Base-by-base conservation (phyloP, 2,888 invertebrate species). In the Perithous albicinctus region DNA sequence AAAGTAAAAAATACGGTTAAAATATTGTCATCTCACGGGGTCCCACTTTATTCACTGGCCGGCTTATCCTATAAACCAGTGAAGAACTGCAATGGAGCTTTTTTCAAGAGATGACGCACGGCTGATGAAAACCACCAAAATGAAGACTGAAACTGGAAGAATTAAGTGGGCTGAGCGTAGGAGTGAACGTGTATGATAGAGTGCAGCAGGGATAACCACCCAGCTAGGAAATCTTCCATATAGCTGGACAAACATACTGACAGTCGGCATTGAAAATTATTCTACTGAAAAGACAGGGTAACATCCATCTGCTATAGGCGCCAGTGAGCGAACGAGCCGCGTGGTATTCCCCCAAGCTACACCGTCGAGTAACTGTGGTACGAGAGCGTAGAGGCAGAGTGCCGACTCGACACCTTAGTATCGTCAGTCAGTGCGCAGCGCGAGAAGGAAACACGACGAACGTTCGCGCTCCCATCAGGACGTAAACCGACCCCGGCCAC, bases 371-470 rank as follows among this genome's bases (percentile, higher is more conserved):
- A 12, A 38, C 26, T 64, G 70, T 56, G 46, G 15, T n/a, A 10
- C 41, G n/a, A 15, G 4, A 80, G 80, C 75, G 75, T 46, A 70
- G 75, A 70, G 59, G 18, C 64, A 80, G 80, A n/a, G n/a, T n/a
- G n/a, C 70, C 75, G 80, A 59, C 59, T 64, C 69, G 75, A 18
- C 64, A 66, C 70, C 70, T 80, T 64, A 64, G 35, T 59, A n/a
- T 35, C 54, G 64, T 26, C 80, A 70, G 80, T 80, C 56, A 41
- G 43, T 18, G 64, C 56, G 38, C 43, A 61, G 61, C 63, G 77
- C 29, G 67, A 70, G 18, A 63, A 41, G 26, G 32, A 38, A 43
- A 43, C 43, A 18, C 54, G 54, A 35, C 64, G 18, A 18, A 20
- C 48, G 10, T 3, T 1, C 1, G 8, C 1, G 20, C 48, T 20